Evolutionary conservation across 2,113 vertebrate species (phyloP).

Genomic region (Stigmatopora argus): DNA sequence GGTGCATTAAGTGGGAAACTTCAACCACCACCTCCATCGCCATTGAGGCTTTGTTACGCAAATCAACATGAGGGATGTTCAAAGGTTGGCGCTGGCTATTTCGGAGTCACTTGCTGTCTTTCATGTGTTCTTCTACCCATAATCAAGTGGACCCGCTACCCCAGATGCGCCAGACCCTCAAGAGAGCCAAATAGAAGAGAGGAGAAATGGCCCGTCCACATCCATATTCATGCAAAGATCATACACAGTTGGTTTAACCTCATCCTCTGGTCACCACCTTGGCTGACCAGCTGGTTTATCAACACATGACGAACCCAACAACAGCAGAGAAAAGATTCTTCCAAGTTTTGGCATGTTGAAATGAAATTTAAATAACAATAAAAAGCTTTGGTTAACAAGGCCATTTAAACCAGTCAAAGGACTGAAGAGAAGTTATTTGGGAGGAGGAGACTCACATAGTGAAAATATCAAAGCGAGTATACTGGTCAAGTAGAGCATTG

Average conservation of each 20-base stretch:
- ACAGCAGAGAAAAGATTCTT: not conserved
- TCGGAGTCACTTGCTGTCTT: slow-evolving; percentile 70
- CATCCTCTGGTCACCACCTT: not conserved
- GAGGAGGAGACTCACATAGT: too few species aligned
- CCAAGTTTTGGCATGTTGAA: not conserved
- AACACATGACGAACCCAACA: not conserved
- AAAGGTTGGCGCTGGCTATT: slow-evolving; percentile 74
- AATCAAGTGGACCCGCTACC: slow-evolving; percentile 70
- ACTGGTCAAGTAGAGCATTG: not conserved
- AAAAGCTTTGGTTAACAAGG: not conserved
- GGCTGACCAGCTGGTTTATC: not conserved
- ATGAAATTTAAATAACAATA: not conserved
- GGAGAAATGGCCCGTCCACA: not conserved
- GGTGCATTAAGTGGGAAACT: slow-evolving; percentile 10
- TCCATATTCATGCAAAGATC: slow-evolving; percentile 54
- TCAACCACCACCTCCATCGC: slow-evolving; percentile 34
- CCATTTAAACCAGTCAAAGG: too few species aligned
- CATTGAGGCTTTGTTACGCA: slow-evolving; percentile 83
- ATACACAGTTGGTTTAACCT: slow-evolving; percentile 8
- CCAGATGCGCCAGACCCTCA: slow-evolving; percentile 30
- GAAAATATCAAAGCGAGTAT: too few species aligned
- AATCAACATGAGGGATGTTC: slow-evolving; percentile 75
- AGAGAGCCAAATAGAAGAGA: not conserved
- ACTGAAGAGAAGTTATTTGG: too few species aligned
- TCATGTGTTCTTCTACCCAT: slow-evolving; percentile 83